These are phyloP conservation scores for Pachypanchax playfairii DNA, from an alignment of 2,113 vertebrate genomes.

Conservation along the genomic window DNA sequence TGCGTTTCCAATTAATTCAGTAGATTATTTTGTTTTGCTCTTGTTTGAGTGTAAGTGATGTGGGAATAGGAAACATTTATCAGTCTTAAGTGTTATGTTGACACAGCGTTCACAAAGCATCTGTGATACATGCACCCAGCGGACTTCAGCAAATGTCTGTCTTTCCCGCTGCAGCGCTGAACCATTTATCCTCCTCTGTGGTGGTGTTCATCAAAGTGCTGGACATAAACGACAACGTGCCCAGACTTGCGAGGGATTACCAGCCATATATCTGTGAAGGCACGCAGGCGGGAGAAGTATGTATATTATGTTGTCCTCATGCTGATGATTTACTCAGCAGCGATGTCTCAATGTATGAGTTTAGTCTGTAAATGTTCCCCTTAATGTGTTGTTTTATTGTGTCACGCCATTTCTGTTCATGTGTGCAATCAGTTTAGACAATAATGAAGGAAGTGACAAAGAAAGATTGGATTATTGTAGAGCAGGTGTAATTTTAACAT, in stretches of 20 bases:
- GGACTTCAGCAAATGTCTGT: slow-evolving; percentile 54
- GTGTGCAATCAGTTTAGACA: neutral
- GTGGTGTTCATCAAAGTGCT: slow-evolving; percentile 87
- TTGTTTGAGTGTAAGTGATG: neutral
- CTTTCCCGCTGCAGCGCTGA: slow-evolving; percentile 78
- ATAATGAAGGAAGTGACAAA: neutral
- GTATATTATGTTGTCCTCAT: slow-evolving; percentile 52
- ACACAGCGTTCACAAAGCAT: slow-evolving; percentile 60
- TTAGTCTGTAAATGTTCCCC: neutral
- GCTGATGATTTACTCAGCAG: slow-evolving; percentile 24
- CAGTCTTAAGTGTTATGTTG: slow-evolving; percentile 60
- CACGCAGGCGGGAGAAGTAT: slow-evolving; percentile 85
- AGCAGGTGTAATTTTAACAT: neutral
- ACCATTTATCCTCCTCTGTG: slow-evolving; percentile 81
- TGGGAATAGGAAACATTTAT: slow-evolving; percentile 43
- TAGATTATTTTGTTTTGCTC: slow-evolving; percentile 4
- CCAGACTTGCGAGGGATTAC: slow-evolving; percentile 85
- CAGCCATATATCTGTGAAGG: slow-evolving; percentile 94
- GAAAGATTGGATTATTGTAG: neutral
- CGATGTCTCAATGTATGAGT: neutral
- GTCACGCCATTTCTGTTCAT: neutral
- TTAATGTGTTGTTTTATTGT: neutral
- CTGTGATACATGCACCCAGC: slow-evolving; percentile 62
- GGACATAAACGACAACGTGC: slow-evolving; percentile 91
- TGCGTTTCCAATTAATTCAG: neutral